These are phyloP conservation scores for Pharmacophagus antenor DNA, from an alignment of 2,888 invertebrate genomes.

Conservation along the genomic window DNA sequence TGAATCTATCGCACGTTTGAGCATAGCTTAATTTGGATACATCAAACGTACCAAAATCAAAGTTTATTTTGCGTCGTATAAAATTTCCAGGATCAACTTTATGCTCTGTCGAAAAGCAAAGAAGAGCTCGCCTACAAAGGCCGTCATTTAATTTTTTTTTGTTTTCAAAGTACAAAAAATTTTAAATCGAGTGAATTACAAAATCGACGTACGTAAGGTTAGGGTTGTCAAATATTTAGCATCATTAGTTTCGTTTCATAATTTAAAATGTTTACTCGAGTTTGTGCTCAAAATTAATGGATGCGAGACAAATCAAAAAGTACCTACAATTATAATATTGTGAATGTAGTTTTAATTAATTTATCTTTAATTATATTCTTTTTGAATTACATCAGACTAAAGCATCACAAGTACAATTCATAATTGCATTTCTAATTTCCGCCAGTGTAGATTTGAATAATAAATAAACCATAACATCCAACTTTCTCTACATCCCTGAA, in stretches of 20 bases:
- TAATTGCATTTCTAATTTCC: neutral
- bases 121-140: slow-evolving; percentile 70
- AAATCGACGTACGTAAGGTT: slow-evolving; percentile 55
- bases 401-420: neutral
- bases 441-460: slow-evolving; percentile 6
- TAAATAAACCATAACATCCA: slow-evolving; percentile 12
- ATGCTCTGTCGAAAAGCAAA: slow-evolving; percentile 67
- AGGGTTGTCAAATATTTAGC: slow-evolving; percentile 48
- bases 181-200: slow-evolving; percentile 69
- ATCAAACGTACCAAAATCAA: slow-evolving; percentile 67
- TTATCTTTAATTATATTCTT: too few species aligned
- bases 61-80: slow-evolving; percentile 59
- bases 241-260: neutral
- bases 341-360: neutral
- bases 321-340: too few species aligned
- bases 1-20: slow-evolving; percentile 44
- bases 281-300: too few species aligned
- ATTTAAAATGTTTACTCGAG: neutral
- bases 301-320: too few species aligned
- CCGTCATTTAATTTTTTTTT: slow-evolving; percentile 59
- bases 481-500: slow-evolving; percentile 54
- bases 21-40: slow-evolving; percentile 58
- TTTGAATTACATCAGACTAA: neutral
- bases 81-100: slow-evolving; percentile 70
- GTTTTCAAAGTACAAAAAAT: slow-evolving; percentile 66